Evolutionary conservation across 2,113 vertebrate genomes (phyloP).

Genomic region (Melozone crissalis): DNA sequence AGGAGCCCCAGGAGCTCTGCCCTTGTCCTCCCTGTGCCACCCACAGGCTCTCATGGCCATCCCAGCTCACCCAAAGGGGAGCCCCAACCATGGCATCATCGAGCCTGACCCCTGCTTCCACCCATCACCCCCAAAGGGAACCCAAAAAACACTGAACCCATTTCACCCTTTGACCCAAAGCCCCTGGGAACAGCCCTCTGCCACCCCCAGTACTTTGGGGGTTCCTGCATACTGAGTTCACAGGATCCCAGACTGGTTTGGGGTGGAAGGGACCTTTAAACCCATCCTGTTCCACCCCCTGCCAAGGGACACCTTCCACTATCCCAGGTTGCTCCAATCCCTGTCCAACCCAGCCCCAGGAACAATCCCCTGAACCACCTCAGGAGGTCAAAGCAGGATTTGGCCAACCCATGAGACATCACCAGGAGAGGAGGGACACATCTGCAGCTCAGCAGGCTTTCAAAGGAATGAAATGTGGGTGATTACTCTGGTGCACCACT

Average conservation of each 20-base stretch:
- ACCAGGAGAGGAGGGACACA: neutral
- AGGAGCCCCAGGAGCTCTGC: neutral
- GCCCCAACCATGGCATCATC: neutral
- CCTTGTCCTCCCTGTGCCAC: neutral
- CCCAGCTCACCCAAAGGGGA: neutral
- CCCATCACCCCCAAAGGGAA: neutral
- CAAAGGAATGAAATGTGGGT: neutral
- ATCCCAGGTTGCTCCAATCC: neutral
- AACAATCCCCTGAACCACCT: neutral
- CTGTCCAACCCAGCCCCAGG: neutral
- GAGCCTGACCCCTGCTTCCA: accelerated
- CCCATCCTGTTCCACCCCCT: neutral
- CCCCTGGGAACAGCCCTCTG: neutral
- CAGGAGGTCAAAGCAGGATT: neutral
- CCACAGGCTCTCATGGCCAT: accelerated
- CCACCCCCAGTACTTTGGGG: neutral
- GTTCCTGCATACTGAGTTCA: neutral
- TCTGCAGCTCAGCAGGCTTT: neutral
- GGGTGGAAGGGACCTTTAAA: neutral
- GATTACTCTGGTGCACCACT: neutral
- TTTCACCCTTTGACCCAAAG: neutral
- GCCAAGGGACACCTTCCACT: neutral
- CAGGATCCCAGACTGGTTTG: neutral
- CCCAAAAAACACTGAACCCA: neutral
- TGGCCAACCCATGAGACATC: neutral